Percentiles rank a stretch among this genome's conserved stretches.
phyloP scores from a whole-genome alignment of 2,797 vertebrate genomes.

The Diplodus sargus region DNA sequence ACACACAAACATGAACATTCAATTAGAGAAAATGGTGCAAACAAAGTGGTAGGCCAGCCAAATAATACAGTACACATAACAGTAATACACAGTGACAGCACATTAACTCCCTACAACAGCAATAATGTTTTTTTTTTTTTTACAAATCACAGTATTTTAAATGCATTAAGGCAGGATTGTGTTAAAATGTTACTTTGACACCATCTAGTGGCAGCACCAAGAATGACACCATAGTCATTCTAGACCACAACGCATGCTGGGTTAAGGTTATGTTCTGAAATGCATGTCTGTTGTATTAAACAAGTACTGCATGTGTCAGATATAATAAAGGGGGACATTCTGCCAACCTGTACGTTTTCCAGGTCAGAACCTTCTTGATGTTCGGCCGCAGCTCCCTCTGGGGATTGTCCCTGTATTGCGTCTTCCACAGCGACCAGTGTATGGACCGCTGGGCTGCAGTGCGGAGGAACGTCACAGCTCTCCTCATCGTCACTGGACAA shows the following conservation, averaged over 20 bases:
- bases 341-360: slow-evolving; percentile 62
- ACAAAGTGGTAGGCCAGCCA: background rate
- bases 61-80: background rate
- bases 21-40: background rate
- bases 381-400: slow-evolving; percentile 41
- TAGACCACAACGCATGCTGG: background rate
- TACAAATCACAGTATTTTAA: background rate
- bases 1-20: slow-evolving; percentile 37
- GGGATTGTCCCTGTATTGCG: slow-evolving; percentile 34
- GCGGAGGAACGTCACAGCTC: slow-evolving; percentile 10
- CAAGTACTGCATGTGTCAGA: background rate
- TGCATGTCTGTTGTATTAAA: no score
- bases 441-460: background rate
- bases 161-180: background rate
- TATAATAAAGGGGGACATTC: background rate
- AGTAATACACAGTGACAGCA: background rate
- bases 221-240: background rate
- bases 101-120: background rate
- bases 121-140: background rate
- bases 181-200: background rate
- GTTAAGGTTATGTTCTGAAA: no score
- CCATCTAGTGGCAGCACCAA: slow-evolving; percentile 53
- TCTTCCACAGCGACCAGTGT: slow-evolving; percentile 56
- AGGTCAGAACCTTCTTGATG: background rate
- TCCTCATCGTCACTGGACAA: slow-evolving; percentile 95